phyloP scores from a whole-genome alignment of 2,888 invertebrate genomes.

The Agrypnus murinus region DNA sequence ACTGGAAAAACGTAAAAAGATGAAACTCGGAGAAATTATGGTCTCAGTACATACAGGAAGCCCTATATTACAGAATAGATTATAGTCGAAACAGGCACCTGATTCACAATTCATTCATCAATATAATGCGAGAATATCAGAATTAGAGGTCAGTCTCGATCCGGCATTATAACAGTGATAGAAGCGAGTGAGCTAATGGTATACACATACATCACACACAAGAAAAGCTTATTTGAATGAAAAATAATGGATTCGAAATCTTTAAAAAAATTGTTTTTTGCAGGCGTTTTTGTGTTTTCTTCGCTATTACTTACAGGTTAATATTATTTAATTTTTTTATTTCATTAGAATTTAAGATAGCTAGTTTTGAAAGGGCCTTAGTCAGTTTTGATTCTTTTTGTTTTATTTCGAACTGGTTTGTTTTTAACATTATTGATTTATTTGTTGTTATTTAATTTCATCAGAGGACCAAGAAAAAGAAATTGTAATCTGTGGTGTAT shows the following conservation, averaged over 20 bases:
- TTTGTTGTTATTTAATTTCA: no score
- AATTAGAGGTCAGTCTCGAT: constrained; percentile 41
- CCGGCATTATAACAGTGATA: constrained; percentile 25
- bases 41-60: no score
- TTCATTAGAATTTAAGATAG: no score
- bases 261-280: neutral
- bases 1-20: no score
- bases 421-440: no score
- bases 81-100: neutral
- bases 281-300: neutral
- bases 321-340: neutral
- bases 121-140: constrained; percentile 40
- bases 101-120: constrained; percentile 29
- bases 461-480: no score
- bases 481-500: no score
- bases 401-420: no score
- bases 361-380: no score
- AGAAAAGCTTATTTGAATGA: neutral
- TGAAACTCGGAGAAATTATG: no score
- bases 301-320: neutral
- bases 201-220: neutral
- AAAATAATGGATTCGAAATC: constrained; percentile 7
- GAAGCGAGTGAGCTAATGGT: constrained; percentile 23
- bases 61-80: no score
- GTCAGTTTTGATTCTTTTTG: no score